Evolutionary conservation across 2,888 invertebrate species (phyloP).

Genomic region (Coleophora flavipennella): DNA sequence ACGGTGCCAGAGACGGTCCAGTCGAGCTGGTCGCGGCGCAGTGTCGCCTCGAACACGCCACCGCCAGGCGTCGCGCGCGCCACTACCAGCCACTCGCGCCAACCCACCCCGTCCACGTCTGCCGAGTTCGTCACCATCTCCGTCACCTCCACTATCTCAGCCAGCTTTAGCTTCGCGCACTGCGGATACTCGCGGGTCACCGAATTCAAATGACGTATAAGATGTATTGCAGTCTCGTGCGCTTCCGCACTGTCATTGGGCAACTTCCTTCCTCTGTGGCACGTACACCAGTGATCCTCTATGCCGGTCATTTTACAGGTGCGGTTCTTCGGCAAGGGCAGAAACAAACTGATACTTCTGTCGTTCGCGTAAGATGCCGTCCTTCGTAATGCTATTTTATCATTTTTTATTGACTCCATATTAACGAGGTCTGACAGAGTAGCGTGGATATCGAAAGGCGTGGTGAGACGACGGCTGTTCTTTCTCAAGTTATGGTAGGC

Average conservation of each 20-base stretch:
- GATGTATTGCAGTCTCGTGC: slow-evolving; percentile 69
- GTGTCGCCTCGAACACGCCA: slow-evolving; percentile 85
- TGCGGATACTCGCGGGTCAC: slow-evolving; percentile 73
- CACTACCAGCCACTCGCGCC: slow-evolving; percentile 76
- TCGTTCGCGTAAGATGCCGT: slow-evolving; percentile 43
- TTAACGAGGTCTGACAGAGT: slow-evolving; percentile 81
- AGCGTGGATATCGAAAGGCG: slow-evolving; percentile 86
- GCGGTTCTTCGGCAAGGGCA: slow-evolving; percentile 78
- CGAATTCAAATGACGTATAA: slow-evolving; percentile 77
- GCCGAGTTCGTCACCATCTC: slow-evolving; percentile 64
- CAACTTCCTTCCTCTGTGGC: slow-evolving; percentile 77
- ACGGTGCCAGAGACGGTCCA: slow-evolving; percentile 78
- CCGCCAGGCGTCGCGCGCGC: slow-evolving; percentile 77
- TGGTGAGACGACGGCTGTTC: slow-evolving; percentile 82
- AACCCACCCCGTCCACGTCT: slow-evolving; percentile 45
- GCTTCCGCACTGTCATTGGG: slow-evolving; percentile 67
- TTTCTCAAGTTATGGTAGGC: slow-evolving; percentile 76
- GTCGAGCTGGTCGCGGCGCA: slow-evolving; percentile 45
- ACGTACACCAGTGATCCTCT: slow-evolving; percentile 90
- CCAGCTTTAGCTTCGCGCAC: slow-evolving; percentile 77
- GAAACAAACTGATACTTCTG: slow-evolving; percentile 83
- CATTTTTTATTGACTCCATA: slow-evolving; percentile 51
- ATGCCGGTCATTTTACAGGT: slow-evolving; percentile 86
- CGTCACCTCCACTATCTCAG: slow-evolving; percentile 77
- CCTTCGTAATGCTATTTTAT: slow-evolving; percentile 42